Evolutionary conservation across 2,113 vertebrate genomes (phyloP).

Genomic region (Tragulus kanchil): DNA sequence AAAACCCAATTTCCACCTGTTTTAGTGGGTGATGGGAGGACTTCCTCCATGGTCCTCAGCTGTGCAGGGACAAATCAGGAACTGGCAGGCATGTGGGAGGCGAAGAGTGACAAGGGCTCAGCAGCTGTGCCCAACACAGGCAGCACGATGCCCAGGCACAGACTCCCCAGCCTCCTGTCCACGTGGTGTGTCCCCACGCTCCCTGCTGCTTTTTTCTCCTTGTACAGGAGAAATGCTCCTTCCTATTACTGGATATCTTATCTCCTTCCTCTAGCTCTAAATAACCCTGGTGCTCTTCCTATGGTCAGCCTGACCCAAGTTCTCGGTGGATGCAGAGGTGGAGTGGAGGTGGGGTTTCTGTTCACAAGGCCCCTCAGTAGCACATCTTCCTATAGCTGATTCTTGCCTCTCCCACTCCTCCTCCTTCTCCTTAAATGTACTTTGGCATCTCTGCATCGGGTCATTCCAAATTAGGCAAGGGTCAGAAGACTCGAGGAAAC

Average conservation of each 20-base stretch:
- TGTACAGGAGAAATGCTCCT: neutral
- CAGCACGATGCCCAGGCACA: conserved; percentile 48
- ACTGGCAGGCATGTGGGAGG: neutral
- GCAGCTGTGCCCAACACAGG: neutral
- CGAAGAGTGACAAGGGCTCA: neutral
- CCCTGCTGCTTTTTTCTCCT: neutral
- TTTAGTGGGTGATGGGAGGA: neutral
- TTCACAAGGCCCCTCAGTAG: neutral
- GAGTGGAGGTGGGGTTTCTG: neutral
- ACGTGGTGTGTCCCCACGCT: neutral
- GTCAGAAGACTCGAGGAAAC: conserved; percentile 43
- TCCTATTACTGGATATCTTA: neutral
- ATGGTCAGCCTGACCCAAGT: neutral
- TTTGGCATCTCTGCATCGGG: neutral
- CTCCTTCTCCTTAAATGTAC: neutral
- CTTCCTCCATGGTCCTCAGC: neutral
- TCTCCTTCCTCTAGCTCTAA: neutral
- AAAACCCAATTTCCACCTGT: neutral
- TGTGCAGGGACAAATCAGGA: conserved; percentile 51
- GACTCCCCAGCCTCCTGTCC: neutral
- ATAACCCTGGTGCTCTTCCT: neutral
- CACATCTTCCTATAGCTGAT: neutral
- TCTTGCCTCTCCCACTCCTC: neutral
- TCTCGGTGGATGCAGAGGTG: neutral
- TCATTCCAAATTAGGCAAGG: conserved; percentile 56